Conservation (phyloP, 2,797 vertebrate genomes). For the Nothura maculosa region DNA sequence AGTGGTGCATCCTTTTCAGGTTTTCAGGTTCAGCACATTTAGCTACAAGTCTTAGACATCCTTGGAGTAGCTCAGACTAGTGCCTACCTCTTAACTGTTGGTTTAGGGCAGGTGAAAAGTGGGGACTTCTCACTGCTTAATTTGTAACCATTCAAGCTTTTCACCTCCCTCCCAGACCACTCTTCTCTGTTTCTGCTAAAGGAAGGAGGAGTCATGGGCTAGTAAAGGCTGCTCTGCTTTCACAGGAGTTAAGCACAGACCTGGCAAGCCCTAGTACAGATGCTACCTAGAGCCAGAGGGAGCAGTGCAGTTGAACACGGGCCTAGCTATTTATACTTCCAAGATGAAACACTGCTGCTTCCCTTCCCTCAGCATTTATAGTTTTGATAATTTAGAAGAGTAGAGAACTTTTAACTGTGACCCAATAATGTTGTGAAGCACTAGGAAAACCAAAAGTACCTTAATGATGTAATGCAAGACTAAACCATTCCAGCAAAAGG, state of each 20-base stretch:
- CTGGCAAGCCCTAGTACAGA: not conserved
- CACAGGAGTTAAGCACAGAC: not conserved
- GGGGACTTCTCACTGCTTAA: no score
- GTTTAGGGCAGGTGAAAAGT: no score
- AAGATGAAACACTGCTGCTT: not conserved
- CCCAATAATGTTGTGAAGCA: not conserved
- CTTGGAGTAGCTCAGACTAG: no score
- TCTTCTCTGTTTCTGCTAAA: fast-evolving
- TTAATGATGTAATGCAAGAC: fast-evolving
- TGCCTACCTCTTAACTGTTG: no score
- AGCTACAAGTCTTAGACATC: not conserved
- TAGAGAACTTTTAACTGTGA: not conserved
- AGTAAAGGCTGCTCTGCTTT: not conserved
- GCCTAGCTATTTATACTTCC: fast-evolving
- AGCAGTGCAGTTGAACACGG: not conserved
- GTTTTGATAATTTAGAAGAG: not conserved
- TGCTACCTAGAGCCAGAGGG: not conserved
- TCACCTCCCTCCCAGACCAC: not conserved
- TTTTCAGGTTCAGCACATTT: no score
- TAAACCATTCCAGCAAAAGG: fast-evolving
- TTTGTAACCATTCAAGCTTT: not conserved
- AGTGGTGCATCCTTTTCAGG: not conserved
- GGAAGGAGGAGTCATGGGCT: not conserved
- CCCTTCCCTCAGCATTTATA: not conserved
- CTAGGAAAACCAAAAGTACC: not conserved